Percentiles rank a stretch among this genome's conserved stretches.
Conservation (phyloP, 2,888 invertebrate genomes). For the Pseudococcus jackbeardsleyi region DNA sequence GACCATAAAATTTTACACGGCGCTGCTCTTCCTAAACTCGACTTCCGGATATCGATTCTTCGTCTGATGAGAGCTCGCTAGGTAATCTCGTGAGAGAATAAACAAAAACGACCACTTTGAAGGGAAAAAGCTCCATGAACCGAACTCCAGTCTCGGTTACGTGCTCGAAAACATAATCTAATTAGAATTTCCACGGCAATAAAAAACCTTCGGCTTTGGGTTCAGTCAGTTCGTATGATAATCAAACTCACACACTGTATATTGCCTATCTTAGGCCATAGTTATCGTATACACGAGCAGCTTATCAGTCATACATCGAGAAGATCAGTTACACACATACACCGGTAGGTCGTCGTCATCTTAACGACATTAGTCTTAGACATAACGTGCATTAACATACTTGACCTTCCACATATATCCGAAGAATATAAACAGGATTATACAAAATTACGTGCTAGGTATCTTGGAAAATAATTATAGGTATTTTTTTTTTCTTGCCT, state of each 20-base stretch:
- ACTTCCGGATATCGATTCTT: conserved; percentile 38
- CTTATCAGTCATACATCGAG: conserved; percentile 35
- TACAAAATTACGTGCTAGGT: conserved; percentile 48
- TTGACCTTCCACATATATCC: conserved; percentile 22
- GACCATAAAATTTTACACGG: conserved; percentile 15
- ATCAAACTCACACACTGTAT: neutral
- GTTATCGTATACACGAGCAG: neutral
- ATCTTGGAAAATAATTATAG: conserved; percentile 48
- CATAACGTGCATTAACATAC: conserved; percentile 53
- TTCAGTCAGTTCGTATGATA: neutral
- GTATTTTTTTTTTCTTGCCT: conserved; percentile 7
- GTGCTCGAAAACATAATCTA: conserved; percentile 35
- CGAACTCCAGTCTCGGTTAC: neutral
- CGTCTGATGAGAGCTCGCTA: neutral
- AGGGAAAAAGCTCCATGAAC: neutral
- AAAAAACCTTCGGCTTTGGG: neutral
- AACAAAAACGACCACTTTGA: neutral
- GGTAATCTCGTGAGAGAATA: conserved; percentile 21
- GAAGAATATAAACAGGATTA: conserved; percentile 49
- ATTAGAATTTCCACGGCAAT: conserved; percentile 19
- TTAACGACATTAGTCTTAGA: conserved; percentile 46
- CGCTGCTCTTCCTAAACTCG: conserved; percentile 7
- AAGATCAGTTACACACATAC: neutral
- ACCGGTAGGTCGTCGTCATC: conserved; percentile 30
- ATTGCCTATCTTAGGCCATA: neutral